Evolutionary conservation across 92 coral and sea anemone genomes (phyloP).

Genomic region (Parazoanthus darwini): DNA sequence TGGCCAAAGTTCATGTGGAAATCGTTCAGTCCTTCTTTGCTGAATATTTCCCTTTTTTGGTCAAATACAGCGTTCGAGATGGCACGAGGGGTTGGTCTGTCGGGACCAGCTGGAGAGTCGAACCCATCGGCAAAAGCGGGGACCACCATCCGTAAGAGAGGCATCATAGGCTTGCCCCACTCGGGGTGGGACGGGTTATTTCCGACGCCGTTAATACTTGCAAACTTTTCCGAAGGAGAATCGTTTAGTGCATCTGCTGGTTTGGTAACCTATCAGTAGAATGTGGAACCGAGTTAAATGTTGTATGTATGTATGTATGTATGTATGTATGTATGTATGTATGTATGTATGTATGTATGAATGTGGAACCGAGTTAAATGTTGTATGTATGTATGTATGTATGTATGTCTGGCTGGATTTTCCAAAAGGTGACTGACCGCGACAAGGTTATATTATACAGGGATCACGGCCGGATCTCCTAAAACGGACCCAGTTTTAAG

Average conservation of each 20-base stretch:
- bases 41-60: conserved; percentile 77
- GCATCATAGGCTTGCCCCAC: conserved; percentile 91
- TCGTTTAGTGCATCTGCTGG: background rate
- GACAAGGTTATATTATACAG: no score
- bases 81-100: conserved; percentile 82
- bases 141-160: conserved; percentile 70
- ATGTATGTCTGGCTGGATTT: no score
- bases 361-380: background rate
- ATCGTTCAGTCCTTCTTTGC: conserved; percentile 81
- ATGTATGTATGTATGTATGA: background rate
- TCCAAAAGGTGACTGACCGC: no score
- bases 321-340: no score
- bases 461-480: no score
- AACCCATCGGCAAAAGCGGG: conserved; percentile 85
- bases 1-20: conserved; percentile 98
- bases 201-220: conserved; percentile 78
- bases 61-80: conserved; percentile 91
- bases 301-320: no score
- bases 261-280: background rate
- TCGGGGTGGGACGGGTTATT: conserved; percentile 86
- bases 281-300: background rate
- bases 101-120: conserved; percentile 88
- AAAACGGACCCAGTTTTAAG: no score
- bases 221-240: conserved; percentile 60
- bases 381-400: no score